Evolutionary conservation across 2,797 vertebrate species (phyloP), one percentile per base, ranked within the genome.

Genomic region (Hapalemur alaotrensis): DNA sequence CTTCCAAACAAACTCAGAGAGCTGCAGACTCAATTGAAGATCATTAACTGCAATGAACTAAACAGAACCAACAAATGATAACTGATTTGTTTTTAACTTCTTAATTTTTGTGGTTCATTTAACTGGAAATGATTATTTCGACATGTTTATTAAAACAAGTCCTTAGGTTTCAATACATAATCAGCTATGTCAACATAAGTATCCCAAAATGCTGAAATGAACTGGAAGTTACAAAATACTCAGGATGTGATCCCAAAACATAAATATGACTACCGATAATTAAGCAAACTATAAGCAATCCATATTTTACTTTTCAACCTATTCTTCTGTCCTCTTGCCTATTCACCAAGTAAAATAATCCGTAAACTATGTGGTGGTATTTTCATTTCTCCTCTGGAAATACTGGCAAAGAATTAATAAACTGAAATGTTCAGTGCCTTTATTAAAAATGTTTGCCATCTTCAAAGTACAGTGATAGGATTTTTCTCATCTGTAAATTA

Each of bases 1-100:
- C 98, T 99, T 99, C 98, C 97, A 97, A 98, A 97, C 94, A 94
- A 95, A 96, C 89, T 91, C 98, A 95, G 96, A 98, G 98, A 98
- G 98, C 98, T 98, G 98, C 93, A 98, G 98, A 98, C 98, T 95
- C 98, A 98, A 98, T 97, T 41, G 70, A 95, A 98, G 98, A 97
- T 96, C 96, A 93, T 96, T 98, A 97, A 95, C 70, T 96, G 97
- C 88, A 98, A 97, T 96, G 97, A 25, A 35, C 95, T 97, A 97
- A 98, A 96, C 80, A 72, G 97, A 96, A 97, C 95, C 89, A 98
- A 92, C 69, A 63, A 96, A 96, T 43, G 41, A 93, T 93, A 98
- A 91, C 13, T 89, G 97, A 98, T 98, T 97, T 80, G 85, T 73
- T 94, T 96, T 92, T 97, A 93, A 92, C 97, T 87, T 95, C 43